Evolutionary conservation across 2,113 vertebrate genomes (phyloP).

Genomic region (Passer montanus): DNA sequence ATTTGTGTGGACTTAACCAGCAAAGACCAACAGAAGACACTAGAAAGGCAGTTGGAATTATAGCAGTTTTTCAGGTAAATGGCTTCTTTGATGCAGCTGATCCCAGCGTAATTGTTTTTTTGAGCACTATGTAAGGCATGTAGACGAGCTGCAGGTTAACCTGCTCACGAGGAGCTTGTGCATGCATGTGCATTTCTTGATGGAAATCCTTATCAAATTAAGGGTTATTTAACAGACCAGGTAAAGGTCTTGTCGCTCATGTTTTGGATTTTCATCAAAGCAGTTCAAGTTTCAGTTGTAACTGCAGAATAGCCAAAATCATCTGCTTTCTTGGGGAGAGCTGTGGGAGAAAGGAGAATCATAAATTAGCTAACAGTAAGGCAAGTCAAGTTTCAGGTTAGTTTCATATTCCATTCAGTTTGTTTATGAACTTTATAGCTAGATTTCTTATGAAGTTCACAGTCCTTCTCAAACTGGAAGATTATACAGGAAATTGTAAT

Average conservation of each 20-base stretch:
- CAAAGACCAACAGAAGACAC: slow-evolving; percentile 63
- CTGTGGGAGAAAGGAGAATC: not conserved
- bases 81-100: not conserved
- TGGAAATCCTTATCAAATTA: not conserved
- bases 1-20: slow-evolving; percentile 75
- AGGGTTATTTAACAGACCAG: not conserved
- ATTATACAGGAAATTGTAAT: not conserved
- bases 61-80: slow-evolving; percentile 75
- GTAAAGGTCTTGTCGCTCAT: not conserved
- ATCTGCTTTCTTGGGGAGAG: not conserved
- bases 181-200: rapidly evolving
- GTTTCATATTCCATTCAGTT: not conserved
- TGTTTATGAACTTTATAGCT: not conserved
- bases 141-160: not conserved
- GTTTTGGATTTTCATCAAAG: not conserved
- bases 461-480: not conserved
- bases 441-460: not conserved
- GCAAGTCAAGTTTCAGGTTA: not conserved
- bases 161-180: not conserved
- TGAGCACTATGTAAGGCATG: not conserved
- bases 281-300: not conserved
- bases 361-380: not conserved
- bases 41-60: slow-evolving; percentile 48
- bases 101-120: not conserved
- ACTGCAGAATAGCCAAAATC: not conserved